Conservation (phyloP, 2,888 invertebrate genomes). For the Platycheirus albimanus region DNA sequence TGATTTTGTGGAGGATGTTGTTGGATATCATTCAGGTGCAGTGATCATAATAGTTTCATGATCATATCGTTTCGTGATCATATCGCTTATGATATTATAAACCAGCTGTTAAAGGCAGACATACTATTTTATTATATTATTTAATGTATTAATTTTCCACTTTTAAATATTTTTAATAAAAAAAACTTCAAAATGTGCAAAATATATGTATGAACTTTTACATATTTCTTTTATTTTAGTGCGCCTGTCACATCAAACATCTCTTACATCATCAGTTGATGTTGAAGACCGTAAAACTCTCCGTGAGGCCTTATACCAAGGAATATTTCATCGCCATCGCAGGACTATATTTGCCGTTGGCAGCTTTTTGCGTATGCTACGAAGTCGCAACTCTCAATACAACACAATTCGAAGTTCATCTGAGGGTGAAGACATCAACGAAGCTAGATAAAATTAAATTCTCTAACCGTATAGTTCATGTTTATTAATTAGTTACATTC, state of each 20-base stretch:
- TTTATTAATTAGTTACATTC: conserved; percentile 16
- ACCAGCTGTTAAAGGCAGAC: no score
- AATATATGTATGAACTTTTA: no score
- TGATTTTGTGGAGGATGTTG: no score
- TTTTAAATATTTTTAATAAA: no score
- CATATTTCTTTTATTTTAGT: conserved; percentile 78
- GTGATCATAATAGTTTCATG: no score
- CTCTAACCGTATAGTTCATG: conserved; percentile 20
- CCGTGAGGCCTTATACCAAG: conserved; percentile 89
- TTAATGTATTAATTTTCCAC: no score
- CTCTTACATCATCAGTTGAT: conserved; percentile 85
- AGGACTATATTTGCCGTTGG: conserved; percentile 90
- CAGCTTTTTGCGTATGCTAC: conserved; percentile 89
- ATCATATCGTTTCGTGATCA: no score
- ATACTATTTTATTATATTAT: no score
- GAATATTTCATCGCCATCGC: conserved; percentile 90
- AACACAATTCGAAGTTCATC: conserved; percentile 87
- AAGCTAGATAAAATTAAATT: conserved; percentile 81
- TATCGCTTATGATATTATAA: no score
- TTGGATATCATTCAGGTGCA: no score
- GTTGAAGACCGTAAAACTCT: conserved; percentile 87
- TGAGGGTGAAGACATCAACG: conserved; percentile 82
- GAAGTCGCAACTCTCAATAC: conserved; percentile 89
- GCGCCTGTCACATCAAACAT: conserved; percentile 85
- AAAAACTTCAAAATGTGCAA: no score